Percentiles rank a stretch among this genome's conserved stretches.
Evolutionary conservation across 30 jellyfish, hydroid and myxozoan species (phyloP).

Genomic region (Chrysaora quinquecirrha): DNA sequence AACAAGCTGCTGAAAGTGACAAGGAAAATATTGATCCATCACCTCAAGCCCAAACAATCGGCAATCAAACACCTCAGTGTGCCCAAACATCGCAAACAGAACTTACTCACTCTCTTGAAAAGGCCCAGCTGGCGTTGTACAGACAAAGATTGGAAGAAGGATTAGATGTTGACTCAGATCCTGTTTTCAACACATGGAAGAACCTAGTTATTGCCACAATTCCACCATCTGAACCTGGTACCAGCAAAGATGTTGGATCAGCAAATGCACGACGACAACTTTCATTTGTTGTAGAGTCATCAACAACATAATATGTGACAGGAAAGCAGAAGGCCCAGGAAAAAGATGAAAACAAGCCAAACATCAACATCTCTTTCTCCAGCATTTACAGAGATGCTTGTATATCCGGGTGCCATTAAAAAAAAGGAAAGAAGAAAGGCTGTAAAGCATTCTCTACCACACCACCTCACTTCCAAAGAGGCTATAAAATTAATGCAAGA

Average conservation of each 20-base stretch:
- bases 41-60: neutral
- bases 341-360: neutral
- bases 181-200: neutral
- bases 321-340: too few relatives aligned
- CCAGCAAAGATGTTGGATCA: neutral
- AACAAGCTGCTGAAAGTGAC: too few relatives aligned
- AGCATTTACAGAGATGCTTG: neutral
- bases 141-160: neutral
- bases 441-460: neutral
- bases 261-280: neutral
- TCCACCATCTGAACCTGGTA: neutral
- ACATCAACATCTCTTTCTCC: too few relatives aligned
- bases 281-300: too few relatives aligned
- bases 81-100: neutral
- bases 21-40: neutral
- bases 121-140: neutral
- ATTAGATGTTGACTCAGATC: neutral
- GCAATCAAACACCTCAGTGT: neutral
- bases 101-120: neutral
- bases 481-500: neutral
- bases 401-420: neutral
- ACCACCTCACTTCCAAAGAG: neutral
- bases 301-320: too few relatives aligned
- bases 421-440: neutral
- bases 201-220: neutral